These are phyloP conservation scores for Catharus bicknelli DNA, from an alignment of 2,113 vertebrate species.

Conservation along the genomic window DNA sequence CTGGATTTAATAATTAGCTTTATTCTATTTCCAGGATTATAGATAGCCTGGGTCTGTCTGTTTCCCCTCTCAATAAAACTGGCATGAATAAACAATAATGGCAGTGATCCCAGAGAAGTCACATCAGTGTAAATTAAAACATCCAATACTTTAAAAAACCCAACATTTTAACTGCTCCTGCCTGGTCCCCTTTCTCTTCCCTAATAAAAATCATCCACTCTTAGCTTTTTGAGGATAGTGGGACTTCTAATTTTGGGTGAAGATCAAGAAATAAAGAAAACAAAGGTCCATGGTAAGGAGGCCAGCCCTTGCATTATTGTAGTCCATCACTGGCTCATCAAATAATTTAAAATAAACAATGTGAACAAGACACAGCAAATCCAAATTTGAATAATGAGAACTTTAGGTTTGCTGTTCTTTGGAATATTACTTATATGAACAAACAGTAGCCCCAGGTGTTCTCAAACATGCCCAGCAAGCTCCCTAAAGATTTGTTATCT, in stretches of 20 bases:
- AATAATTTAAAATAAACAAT: slow-evolving; percentile 25
- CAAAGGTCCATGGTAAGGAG: background rate
- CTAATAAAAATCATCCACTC: background rate
- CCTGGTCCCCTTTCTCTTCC: background rate
- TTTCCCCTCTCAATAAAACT: background rate
- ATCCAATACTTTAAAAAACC: background rate
- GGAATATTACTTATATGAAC: background rate
- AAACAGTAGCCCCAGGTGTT: background rate
- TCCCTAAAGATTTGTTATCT: slow-evolving; percentile 5
- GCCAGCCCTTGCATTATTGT: background rate
- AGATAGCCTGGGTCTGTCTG: background rate
- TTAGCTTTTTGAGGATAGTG: background rate
- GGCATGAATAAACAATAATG: background rate
- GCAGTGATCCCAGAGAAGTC: background rate
- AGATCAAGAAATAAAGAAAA: background rate
- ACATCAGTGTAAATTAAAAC: background rate
- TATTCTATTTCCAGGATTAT: background rate
- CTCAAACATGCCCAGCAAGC: background rate
- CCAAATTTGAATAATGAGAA: slow-evolving; percentile 5
- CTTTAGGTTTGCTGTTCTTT: background rate
- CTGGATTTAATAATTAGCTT: background rate
- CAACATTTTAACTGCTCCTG: background rate
- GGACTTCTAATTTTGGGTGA: background rate
- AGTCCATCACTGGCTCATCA: background rate
- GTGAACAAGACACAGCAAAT: background rate